These are phyloP conservation scores for Lathronympha strigana DNA, from an alignment of 2,888 invertebrate species.

Conservation along the genomic window DNA sequence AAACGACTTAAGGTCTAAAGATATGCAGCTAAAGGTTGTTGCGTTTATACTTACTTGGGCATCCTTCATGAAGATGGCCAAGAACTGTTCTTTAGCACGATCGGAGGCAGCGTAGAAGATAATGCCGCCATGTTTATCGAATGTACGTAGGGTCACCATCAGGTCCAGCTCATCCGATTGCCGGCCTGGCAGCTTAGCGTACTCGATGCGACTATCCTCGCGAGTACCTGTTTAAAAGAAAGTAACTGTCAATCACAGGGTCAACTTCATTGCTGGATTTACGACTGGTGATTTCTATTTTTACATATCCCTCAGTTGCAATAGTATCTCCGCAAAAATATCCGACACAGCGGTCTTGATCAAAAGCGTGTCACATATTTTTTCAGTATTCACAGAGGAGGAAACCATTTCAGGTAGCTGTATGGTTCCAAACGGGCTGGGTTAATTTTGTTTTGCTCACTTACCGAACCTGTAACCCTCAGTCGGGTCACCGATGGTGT, in stretches of 20 bases:
- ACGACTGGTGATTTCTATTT: too few relatives aligned
- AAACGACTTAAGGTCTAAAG: too few relatives aligned
- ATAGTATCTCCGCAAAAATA: too few relatives aligned
- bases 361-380: too few relatives aligned
- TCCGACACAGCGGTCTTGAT: too few relatives aligned
- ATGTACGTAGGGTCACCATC: slow-evolving; percentile 91
- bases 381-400: too few relatives aligned
- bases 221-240: slow-evolving; percentile 81
- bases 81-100: slow-evolving; percentile 86
- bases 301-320: too few relatives aligned
- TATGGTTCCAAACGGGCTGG: neutral
- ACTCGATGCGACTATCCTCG: slow-evolving; percentile 89
- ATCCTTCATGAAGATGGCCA: slow-evolving; percentile 89
- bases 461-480: slow-evolving; percentile 87
- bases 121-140: slow-evolving; percentile 89
- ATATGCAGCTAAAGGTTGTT: too few relatives aligned
- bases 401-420: too few relatives aligned
- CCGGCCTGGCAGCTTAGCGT: slow-evolving; percentile 84
- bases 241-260: neutral
- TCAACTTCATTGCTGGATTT: too few relatives aligned
- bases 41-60: slow-evolving; percentile 87
- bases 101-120: slow-evolving; percentile 91
- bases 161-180: slow-evolving; percentile 89
- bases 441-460: slow-evolving; percentile 41
- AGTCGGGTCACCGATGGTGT: slow-evolving; percentile 77